Evolutionary conservation across 2,888 invertebrate species (phyloP).

Genomic region (Spodoptera picta): DNA sequence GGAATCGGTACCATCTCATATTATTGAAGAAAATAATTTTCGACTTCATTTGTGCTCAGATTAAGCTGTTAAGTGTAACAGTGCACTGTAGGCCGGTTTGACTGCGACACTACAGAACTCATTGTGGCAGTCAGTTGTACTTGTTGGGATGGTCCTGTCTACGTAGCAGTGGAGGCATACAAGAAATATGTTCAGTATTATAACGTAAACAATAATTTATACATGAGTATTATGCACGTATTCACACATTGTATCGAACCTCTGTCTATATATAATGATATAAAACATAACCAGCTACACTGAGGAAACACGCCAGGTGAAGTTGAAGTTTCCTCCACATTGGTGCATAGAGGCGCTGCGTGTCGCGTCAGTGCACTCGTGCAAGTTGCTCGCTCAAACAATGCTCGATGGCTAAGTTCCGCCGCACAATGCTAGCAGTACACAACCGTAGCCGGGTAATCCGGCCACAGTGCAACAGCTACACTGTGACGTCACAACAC

Average conservation of each 20-base stretch:
- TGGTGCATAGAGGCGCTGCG: too few species aligned
- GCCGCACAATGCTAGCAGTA: slow-evolving; percentile 8
- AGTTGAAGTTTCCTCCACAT: too few species aligned
- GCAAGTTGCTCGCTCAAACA: slow-evolving; percentile 30
- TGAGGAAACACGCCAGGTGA: too few species aligned
- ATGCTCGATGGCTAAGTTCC: slow-evolving; percentile 28
- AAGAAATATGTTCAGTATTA: too few species aligned
- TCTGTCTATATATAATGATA: too few species aligned
- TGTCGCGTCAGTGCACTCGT: not conserved
- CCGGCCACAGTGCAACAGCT: slow-evolving; percentile 32
- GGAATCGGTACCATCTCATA: too few species aligned
- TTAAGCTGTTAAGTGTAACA: too few species aligned
- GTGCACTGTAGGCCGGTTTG: not conserved
- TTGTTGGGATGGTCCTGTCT: not conserved
- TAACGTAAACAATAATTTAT: too few species aligned
- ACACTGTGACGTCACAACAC: slow-evolving; percentile 5
- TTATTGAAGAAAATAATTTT: too few species aligned
- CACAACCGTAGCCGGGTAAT: slow-evolving; percentile 38
- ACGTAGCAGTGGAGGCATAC: too few species aligned
- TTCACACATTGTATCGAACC: not conserved
- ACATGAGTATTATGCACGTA: not conserved
- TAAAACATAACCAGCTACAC: too few species aligned
- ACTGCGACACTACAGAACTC: slow-evolving; percentile 5
- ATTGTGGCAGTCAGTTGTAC: slow-evolving; percentile 1
- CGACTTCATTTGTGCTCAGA: too few species aligned